These are phyloP conservation scores for Drosophila lutescens DNA, from an alignment of 2,888 invertebrate genomes.

Conservation along the genomic window DNA sequence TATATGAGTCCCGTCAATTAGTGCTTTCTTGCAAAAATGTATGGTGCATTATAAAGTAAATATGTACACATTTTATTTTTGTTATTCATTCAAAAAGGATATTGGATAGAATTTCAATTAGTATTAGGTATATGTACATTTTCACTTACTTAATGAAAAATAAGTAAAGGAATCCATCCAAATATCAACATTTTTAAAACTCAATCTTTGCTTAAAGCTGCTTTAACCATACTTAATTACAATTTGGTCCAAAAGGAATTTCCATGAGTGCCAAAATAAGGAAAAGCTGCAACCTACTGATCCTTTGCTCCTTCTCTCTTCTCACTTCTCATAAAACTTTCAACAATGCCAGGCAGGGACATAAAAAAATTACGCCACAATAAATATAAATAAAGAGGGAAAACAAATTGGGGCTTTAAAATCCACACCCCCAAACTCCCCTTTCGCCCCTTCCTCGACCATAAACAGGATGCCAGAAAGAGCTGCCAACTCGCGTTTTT, in stretches of 20 bases:
- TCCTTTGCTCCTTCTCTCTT: background rate
- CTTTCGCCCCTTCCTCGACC: background rate
- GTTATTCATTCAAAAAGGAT: background rate
- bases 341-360: conserved; percentile 14
- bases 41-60: too few species aligned
- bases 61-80: too few species aligned
- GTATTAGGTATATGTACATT: too few species aligned
- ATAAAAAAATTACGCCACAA: conserved; percentile 44
- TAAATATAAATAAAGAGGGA: conserved; percentile 42
- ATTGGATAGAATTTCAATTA: too few species aligned
- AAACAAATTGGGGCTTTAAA: conserved; percentile 21
- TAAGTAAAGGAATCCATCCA: too few species aligned
- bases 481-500: conserved; percentile 50
- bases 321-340: conserved; percentile 13
- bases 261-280: background rate
- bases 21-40: background rate
- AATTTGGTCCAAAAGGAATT: background rate
- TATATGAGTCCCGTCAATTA: conserved; percentile 17
- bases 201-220: background rate
- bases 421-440: background rate
- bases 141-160: too few species aligned
- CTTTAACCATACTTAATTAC: background rate
- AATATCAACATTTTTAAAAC: too few species aligned
- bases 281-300: background rate
- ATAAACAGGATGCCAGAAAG: conserved; percentile 19